phyloP scores from a whole-genome alignment of 1,140 invertebrate species.

The Metopolophium dirhodum region DNA sequence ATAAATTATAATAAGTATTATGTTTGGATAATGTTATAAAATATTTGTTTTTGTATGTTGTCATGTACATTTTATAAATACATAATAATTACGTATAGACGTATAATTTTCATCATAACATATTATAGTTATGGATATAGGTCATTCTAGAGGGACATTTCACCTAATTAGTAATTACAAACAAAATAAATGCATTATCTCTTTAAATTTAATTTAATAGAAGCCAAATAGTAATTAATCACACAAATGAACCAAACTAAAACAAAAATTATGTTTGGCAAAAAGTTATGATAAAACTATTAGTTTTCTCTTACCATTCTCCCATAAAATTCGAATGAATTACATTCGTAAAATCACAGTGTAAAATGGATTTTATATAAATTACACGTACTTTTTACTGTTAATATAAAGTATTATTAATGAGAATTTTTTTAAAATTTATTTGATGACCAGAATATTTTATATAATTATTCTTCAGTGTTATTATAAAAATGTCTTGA shows the following conservation, averaged over 20 bases:
- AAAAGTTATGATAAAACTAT: background rate
- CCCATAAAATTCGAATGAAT: background rate
- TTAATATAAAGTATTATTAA: background rate
- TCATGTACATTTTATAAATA: background rate
- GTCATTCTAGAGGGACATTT: background rate
- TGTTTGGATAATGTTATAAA: background rate
- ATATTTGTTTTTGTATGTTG: background rate
- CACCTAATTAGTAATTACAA: background rate
- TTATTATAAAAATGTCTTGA: background rate
- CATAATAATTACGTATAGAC: background rate
- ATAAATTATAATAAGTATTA: background rate
- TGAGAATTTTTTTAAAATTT: background rate
- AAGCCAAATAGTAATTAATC: background rate
- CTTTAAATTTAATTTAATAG: background rate
- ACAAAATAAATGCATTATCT: background rate
- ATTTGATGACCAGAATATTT: background rate
- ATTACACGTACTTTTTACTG: background rate
- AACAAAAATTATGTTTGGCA: background rate
- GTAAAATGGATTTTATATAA: background rate
- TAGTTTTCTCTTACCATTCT: background rate
- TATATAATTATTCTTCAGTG: background rate
- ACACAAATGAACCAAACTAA: background rate
- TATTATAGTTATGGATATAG: background rate
- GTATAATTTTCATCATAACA: background rate
- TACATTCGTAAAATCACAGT: background rate